Evolutionary conservation across 1,140 invertebrate species (phyloP).

Genomic region (Drosophila santomea): DNA sequence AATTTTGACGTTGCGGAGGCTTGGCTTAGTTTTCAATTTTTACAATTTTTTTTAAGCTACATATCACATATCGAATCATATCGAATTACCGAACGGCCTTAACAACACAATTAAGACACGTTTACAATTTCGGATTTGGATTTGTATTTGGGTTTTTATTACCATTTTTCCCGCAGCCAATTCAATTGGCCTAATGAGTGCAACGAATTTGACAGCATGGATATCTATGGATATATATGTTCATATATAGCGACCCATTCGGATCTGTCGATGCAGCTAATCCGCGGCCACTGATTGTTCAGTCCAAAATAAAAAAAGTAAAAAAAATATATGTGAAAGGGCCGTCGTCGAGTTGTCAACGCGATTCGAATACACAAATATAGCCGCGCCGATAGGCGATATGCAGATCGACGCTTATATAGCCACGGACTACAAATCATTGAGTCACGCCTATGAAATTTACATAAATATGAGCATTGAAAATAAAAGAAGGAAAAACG

Average conservation of each 20-base stretch:
- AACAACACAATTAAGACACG: constrained; percentile 73
- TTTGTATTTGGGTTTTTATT: constrained; percentile 35
- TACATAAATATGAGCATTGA: constrained; percentile 57
- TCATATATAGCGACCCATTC: constrained; percentile 9
- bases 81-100: constrained; percentile 64
- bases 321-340: constrained; percentile 52
- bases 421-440: constrained; percentile 50
- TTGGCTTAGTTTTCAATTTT: constrained; percentile 8
- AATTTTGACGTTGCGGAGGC: constrained; percentile 49
- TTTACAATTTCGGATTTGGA: constrained; percentile 38
- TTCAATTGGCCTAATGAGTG: constrained; percentile 78
- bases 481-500: constrained; percentile 21
- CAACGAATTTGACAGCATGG: constrained; percentile 73
- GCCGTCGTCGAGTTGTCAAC: constrained; percentile 50
- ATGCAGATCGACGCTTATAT: constrained; percentile 23
- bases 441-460: constrained; percentile 65
- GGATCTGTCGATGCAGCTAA: constrained; percentile 64
- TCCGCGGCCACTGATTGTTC: constrained; percentile 42
- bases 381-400: constrained; percentile 27
- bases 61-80: constrained; percentile 46
- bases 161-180: constrained; percentile 46
- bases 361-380: constrained; percentile 39
- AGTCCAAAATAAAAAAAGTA: constrained; percentile 7
- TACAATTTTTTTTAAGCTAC: not conserved
- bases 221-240: constrained; percentile 9